These are phyloP conservation scores for Melinaea marsaeus DNA, from an alignment of 2,888 invertebrate species.

Conservation along the genomic window DNA sequence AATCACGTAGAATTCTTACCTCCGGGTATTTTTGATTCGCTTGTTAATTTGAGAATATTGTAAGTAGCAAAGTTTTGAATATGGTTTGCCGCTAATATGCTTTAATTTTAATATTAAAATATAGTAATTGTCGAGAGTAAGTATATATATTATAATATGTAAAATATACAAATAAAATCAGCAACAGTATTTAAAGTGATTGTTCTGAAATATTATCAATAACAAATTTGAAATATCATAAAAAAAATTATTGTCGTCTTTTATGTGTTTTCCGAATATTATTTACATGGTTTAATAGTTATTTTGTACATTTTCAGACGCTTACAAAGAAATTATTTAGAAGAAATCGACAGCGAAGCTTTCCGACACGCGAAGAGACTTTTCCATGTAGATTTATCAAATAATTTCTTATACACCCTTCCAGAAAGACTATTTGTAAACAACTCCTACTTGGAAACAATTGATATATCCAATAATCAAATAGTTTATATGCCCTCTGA, in stretches of 20 bases:
- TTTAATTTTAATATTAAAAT: too few relatives aligned
- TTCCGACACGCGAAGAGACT: constrained; percentile 79
- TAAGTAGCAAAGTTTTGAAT: constrained; percentile 58
- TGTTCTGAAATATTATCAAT: too few relatives aligned
- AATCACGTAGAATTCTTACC: constrained; percentile 84
- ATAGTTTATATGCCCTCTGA: constrained; percentile 77
- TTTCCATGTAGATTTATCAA: constrained; percentile 82
- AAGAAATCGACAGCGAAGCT: constrained; percentile 78
- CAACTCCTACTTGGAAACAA: constrained; percentile 76
- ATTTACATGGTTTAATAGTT: too few relatives aligned
- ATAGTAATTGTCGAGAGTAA: too few relatives aligned
- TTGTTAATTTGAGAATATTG: constrained; percentile 81
- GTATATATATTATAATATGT: too few relatives aligned
- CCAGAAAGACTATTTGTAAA: constrained; percentile 79
- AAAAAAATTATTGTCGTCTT: too few relatives aligned
- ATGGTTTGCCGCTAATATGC: not conserved
- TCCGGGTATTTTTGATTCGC: constrained; percentile 79
- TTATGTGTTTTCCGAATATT: too few relatives aligned
- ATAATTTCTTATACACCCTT: constrained; percentile 79
- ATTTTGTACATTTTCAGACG: constrained; percentile 70
- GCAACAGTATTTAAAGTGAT: too few relatives aligned
- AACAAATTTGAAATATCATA: too few relatives aligned
- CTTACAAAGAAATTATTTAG: constrained; percentile 81
- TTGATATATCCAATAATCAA: constrained; percentile 83
- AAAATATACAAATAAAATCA: too few relatives aligned